phyloP scores from a whole-genome alignment of 2,797 vertebrate species.

The Chiloscyllium punctatum region DNA sequence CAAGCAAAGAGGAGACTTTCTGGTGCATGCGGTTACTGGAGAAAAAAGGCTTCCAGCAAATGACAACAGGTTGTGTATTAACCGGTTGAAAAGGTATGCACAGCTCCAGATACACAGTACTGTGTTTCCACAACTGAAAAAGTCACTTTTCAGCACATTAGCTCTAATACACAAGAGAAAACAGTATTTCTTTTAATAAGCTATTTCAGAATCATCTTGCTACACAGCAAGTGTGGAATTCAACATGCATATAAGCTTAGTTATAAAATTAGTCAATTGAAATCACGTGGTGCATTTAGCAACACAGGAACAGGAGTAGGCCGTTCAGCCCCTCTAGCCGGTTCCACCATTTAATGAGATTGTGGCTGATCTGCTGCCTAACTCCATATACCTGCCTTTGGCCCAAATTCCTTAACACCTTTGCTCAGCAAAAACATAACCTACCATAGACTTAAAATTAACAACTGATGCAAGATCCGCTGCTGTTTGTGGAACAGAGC shows the following conservation, averaged over 20 bases:
- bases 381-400: no score
- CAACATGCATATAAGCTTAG: no score
- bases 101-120: conserved; percentile 32
- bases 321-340: no score
- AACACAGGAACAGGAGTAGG: no score
- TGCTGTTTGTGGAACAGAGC: no score
- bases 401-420: no score
- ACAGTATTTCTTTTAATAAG: not conserved
- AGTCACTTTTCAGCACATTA: not conserved
- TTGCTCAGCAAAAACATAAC: no score
- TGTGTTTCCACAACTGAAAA: not conserved
- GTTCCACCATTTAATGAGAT: no score
- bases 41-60: conserved; percentile 59
- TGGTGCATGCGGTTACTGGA: conserved; percentile 58
- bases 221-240: no score
- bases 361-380: no score
- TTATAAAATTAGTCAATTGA: not conserved
- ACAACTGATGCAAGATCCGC: no score
- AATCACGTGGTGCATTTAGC: not conserved
- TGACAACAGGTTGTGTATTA: conserved; percentile 60
- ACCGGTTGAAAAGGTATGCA: conserved; percentile 52
- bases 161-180: not conserved
- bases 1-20: conserved; percentile 67
- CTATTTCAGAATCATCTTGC: not conserved
- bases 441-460: no score